Percentiles rank a stretch among this genome's conserved stretches.
phyloP scores from a whole-genome alignment of 92 coral and sea anemone genomes.

The Parazoanthus swiftii region DNA sequence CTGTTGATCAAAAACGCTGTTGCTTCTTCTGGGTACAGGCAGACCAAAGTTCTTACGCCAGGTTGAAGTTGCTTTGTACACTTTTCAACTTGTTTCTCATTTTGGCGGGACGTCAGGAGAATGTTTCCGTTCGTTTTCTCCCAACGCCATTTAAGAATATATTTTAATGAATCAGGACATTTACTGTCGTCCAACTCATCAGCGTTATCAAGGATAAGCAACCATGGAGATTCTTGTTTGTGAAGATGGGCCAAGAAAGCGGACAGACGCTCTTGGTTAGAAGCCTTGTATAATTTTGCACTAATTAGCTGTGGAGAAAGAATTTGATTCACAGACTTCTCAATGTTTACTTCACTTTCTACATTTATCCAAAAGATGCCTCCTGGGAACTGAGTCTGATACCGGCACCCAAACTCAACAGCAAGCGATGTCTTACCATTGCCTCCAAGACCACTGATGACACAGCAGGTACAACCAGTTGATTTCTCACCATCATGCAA shows the following conservation, averaged over 20 bases:
- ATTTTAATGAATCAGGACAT: not conserved
- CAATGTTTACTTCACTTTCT: not conserved
- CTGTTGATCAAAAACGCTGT: not conserved
- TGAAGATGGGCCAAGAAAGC: not conserved
- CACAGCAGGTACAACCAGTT: conserved; percentile 16
- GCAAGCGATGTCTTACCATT: conserved; percentile 14
- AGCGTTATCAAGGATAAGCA: conserved; percentile 32
- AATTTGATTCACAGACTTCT: no score
- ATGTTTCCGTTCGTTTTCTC: not conserved
- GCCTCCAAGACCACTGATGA: conserved; percentile 9
- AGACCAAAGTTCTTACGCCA: not conserved
- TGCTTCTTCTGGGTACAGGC: not conserved
- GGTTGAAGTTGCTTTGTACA: no score
- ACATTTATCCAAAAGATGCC: conserved; percentile 34
- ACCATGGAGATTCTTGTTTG: not conserved
- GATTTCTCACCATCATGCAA: not conserved
- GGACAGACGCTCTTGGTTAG: not conserved
- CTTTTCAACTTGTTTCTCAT: not conserved
- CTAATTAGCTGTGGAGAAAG: not conserved
- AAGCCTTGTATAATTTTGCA: not conserved
- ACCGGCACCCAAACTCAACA: not conserved
- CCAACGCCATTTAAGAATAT: not conserved
- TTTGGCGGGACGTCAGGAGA: conserved; percentile 5
- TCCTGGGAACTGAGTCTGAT: not conserved
- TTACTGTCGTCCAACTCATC: conserved; percentile 17